Conservation (phyloP, 2,113 vertebrate genomes). For the Chauna torquata region DNA sequence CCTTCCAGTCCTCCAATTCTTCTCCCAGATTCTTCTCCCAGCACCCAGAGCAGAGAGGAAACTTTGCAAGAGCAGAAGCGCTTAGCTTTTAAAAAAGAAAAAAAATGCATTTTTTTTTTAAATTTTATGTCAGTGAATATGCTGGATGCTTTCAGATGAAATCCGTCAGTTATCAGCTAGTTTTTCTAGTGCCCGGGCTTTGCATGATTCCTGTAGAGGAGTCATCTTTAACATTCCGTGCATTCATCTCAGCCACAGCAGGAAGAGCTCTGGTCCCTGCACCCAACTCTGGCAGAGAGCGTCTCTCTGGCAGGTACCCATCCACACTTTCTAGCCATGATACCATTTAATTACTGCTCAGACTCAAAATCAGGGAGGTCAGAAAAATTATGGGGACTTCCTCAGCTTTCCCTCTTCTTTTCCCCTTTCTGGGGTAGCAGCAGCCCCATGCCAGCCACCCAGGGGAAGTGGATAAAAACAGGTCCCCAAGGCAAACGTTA, state of each 20-base stretch:
- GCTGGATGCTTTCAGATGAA: background rate
- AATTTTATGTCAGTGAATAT: background rate
- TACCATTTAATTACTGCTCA: background rate
- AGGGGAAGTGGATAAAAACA: background rate
- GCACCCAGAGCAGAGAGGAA: background rate
- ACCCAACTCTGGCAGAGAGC: background rate
- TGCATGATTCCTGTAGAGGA: background rate
- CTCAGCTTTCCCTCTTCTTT: background rate
- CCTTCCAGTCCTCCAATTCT: background rate
- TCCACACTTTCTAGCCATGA: background rate
- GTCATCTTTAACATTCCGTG: background rate
- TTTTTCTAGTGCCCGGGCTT: background rate
- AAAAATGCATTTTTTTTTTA: background rate
- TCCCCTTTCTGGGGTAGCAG: background rate
- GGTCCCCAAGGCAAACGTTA: background rate
- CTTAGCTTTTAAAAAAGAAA: background rate
- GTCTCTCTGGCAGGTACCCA: background rate
- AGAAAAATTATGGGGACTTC: background rate
- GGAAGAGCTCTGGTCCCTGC: background rate
- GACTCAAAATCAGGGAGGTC: background rate
- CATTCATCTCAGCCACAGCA: background rate
- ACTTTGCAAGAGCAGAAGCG: background rate
- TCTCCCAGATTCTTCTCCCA: background rate
- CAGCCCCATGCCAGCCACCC: background rate
- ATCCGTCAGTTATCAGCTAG: background rate